Conservation (phyloP, 2,888 invertebrate species). For the Chloroclystis v-ata region DNA sequence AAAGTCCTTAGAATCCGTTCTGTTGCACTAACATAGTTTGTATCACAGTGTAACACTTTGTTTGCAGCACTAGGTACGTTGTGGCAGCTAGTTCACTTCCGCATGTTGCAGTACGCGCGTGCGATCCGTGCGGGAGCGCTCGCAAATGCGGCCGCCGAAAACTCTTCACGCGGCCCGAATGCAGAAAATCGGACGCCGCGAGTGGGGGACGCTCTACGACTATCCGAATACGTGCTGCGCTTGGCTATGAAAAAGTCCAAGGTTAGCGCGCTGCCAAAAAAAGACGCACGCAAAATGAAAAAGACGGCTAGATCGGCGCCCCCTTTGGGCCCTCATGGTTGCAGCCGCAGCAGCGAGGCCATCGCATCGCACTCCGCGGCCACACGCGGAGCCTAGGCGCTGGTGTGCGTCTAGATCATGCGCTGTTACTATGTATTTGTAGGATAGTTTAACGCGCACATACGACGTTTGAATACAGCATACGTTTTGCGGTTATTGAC, state of each 20-base stretch:
- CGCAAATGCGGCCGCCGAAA: constrained; percentile 77
- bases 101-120: constrained; percentile 67
- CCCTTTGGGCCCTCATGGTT: constrained; percentile 59
- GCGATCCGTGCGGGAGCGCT: constrained; percentile 53
- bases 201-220: constrained; percentile 76
- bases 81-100: constrained; percentile 57
- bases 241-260: constrained; percentile 76
- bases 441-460: constrained; percentile 8
- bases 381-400: constrained; percentile 18
- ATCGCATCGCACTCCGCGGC: constrained; percentile 25
- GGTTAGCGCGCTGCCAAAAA: constrained; percentile 78
- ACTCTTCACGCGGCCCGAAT: constrained; percentile 72
- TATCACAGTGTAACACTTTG: constrained; percentile 52
- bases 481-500: constrained; percentile 36
- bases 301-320: constrained; percentile 72
- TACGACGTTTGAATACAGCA: constrained; percentile 14
- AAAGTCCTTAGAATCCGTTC: constrained; percentile 65
- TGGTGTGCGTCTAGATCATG: constrained; percentile 16
- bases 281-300: constrained; percentile 77
- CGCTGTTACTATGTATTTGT: constrained; percentile 11
- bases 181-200: constrained; percentile 76
- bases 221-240: constrained; percentile 77
- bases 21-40: constrained; percentile 70
- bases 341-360: constrained; percentile 50
- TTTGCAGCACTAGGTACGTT: constrained; percentile 44